These are phyloP conservation scores for Chironex yamaguchii DNA, from an alignment of 30 jellyfish, hydroid and myxozoan genomes.

Conservation along the genomic window DNA sequence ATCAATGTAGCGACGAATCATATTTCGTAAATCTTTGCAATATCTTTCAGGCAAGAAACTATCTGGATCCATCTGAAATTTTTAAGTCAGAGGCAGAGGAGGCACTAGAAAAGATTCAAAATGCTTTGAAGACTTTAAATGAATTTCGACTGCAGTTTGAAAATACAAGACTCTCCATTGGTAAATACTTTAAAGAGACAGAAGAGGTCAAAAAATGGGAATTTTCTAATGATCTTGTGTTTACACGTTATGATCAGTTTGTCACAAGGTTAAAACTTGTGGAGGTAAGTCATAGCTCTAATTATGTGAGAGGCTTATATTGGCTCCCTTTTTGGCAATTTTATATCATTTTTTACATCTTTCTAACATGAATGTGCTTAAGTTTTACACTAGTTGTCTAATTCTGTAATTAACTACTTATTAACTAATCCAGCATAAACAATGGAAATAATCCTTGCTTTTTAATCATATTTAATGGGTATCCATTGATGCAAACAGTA, in stretches of 20 bases:
- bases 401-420: too few species aligned
- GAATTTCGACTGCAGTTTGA: constrained; percentile 86
- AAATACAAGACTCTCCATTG: constrained; percentile 74
- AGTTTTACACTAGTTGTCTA: too few species aligned
- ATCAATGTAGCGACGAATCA: too few species aligned
- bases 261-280: constrained; percentile 70
- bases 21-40: background rate
- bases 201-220: constrained; percentile 86
- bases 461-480: too few species aligned
- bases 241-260: constrained; percentile 87
- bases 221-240: constrained; percentile 85
- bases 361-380: too few species aligned
- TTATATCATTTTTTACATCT: too few species aligned
- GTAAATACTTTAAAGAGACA: constrained; percentile 62
- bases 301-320: too few species aligned
- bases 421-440: too few species aligned
- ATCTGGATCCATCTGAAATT: constrained; percentile 88
- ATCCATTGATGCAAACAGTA: too few species aligned
- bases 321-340: too few species aligned
- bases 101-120: constrained; percentile 74
- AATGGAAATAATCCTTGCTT: too few species aligned
- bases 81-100: constrained; percentile 91
- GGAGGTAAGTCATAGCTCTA: constrained; percentile 67
- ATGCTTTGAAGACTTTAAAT: constrained; percentile 52
- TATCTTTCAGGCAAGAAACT: constrained; percentile 77